Evolutionary conservation across 37 sponge, comb jelly and placozoan species (phyloP).

Genomic region (Halichondria panicea): DNA sequence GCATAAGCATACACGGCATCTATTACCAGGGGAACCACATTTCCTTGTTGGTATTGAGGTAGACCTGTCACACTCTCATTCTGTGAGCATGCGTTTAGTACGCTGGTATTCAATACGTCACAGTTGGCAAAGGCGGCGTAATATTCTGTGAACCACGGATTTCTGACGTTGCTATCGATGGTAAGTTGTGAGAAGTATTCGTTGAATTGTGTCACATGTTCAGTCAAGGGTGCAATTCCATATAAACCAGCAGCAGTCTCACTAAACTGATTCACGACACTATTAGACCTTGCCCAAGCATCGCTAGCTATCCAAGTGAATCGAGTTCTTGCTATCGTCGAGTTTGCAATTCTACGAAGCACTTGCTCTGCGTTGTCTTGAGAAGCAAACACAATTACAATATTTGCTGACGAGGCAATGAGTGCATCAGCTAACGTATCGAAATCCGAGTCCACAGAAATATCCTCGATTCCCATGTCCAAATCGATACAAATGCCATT

Average conservation of each 20-base stretch:
- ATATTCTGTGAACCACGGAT: conserved; percentile 80
- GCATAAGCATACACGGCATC: conserved; percentile 89
- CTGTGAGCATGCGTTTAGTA: not conserved
- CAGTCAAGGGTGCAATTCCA: conserved; percentile 61
- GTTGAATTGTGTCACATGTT: conserved; percentile 33
- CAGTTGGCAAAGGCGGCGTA: conserved; percentile 61
- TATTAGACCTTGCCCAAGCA: conserved; percentile 73
- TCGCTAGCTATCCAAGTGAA: conserved; percentile 91
- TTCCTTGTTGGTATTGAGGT: conserved; percentile 51
- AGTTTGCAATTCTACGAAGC: not conserved
- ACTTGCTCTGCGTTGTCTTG: conserved; percentile 24
- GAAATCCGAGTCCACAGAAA: conserved; percentile 6
- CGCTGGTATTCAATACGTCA: not conserved
- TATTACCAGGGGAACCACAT: conserved; percentile 67
- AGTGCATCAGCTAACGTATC: conserved; percentile 8
- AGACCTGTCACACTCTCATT: conserved; percentile 20
- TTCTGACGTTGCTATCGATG: conserved; percentile 51
- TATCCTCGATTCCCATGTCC: conserved; percentile 24
- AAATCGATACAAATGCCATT: conserved; percentile 61
- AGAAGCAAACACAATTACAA: conserved; percentile 58
- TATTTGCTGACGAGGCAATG: conserved; percentile 36
- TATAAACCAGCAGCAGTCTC: conserved; percentile 56
- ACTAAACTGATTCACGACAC: conserved; percentile 11
- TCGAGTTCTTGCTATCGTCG: not conserved
- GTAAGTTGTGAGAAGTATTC: conserved; percentile 67